Conservation (phyloP, 2,888 invertebrate species). For the Leptopilina myrica region DNA sequence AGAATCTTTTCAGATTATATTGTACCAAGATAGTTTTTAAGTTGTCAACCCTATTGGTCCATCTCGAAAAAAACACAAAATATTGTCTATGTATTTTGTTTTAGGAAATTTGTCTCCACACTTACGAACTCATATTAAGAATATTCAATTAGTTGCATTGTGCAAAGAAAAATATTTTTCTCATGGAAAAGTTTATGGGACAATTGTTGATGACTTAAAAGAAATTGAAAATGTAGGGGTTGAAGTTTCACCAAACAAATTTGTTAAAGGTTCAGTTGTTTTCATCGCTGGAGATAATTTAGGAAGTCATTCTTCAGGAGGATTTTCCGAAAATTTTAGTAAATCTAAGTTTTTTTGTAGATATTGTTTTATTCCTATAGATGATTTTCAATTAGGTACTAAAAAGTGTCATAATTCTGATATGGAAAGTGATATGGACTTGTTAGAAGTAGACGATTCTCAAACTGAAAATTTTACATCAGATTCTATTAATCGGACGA, state of each 20-base stretch:
- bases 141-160: constrained; percentile 63
- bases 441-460: not conserved
- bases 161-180: constrained; percentile 61
- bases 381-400: not conserved
- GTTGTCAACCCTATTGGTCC: constrained; percentile 42
- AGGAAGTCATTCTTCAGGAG: constrained; percentile 63
- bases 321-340: constrained; percentile 62
- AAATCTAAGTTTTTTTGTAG: constrained; percentile 46
- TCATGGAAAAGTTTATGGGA: constrained; percentile 54
- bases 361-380: constrained; percentile 32
- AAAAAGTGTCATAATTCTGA: not conserved
- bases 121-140: constrained; percentile 56
- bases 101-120: constrained; percentile 60
- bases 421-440: not conserved
- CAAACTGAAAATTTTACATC: not conserved
- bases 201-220: constrained; percentile 59
- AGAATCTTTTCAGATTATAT: constrained; percentile 56
- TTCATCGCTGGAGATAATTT: constrained; percentile 54
- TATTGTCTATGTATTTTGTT: constrained; percentile 62
- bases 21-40: constrained; percentile 52
- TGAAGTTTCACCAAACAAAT: constrained; percentile 44
- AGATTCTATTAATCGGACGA: no score
- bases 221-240: constrained; percentile 59
- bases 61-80: constrained; percentile 63
- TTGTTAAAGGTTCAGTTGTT: constrained; percentile 58